phyloP scores from a whole-genome alignment of 2,113 vertebrate genomes.

The Notarius quadriscutis region DNA sequence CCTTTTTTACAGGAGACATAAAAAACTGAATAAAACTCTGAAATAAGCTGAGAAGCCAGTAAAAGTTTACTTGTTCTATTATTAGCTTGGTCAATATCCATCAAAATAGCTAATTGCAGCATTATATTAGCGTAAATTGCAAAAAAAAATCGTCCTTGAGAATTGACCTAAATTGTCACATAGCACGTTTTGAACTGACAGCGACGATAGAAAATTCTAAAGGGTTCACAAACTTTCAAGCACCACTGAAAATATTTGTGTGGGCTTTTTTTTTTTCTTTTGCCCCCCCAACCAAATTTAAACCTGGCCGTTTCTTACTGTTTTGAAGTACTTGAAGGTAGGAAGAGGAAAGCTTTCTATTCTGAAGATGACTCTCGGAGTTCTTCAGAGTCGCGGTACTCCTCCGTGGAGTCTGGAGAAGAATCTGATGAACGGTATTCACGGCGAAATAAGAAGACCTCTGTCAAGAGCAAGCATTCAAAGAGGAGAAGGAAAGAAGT shows the following conservation, averaged over 20 bases:
- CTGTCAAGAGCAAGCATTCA: slow-evolving; percentile 74
- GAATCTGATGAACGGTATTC: slow-evolving; percentile 77
- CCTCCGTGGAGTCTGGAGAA: slow-evolving; percentile 77
- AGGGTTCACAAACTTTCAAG: too few relatives aligned
- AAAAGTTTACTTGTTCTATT: too few relatives aligned
- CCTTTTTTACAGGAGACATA: too few relatives aligned
- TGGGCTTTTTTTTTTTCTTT: not conserved
- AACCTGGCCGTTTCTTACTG: slow-evolving; percentile 13
- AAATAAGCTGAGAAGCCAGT: too few relatives aligned
- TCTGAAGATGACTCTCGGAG: slow-evolving; percentile 79
- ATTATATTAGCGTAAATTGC: too few relatives aligned
- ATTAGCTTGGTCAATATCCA: too few relatives aligned
- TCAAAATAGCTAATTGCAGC: too few relatives aligned
- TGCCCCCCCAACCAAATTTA: not conserved
- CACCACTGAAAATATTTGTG: not conserved
- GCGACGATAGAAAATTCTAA: too few relatives aligned
- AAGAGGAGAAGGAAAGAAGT: slow-evolving; percentile 78
- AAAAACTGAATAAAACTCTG: too few relatives aligned
- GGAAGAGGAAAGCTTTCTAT: slow-evolving; percentile 78
- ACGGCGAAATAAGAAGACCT: slow-evolving; percentile 74
- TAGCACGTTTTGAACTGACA: too few relatives aligned
- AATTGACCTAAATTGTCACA: too few relatives aligned
- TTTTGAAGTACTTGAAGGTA: slow-evolving; percentile 81
- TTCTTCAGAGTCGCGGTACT: slow-evolving; percentile 71
- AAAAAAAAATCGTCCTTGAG: too few relatives aligned